Percentiles rank a stretch among this genome's conserved stretches.
Evolutionary conservation across 2,888 invertebrate species (phyloP).

Genomic region (Cryptophagus acutangulus): DNA sequence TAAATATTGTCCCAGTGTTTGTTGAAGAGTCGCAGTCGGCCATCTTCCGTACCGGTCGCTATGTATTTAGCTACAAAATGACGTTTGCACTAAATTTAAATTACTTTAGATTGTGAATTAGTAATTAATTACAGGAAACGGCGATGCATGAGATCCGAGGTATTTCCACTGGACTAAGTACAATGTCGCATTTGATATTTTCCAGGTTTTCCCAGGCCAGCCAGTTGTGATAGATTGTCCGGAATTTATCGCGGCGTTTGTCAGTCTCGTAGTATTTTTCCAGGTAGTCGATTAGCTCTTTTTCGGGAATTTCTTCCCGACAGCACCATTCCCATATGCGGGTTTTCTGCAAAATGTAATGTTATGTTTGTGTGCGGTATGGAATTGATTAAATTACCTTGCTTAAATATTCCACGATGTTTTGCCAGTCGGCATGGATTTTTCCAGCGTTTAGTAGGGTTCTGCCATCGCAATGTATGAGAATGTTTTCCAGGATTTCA

Average conservation of each 20-base stretch:
- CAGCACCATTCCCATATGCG: slow-evolving; percentile 44
- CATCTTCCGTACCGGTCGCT: slow-evolving; percentile 44
- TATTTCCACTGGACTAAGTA: slow-evolving; percentile 37
- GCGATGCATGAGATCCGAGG: slow-evolving; percentile 42
- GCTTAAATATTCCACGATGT: slow-evolving; percentile 39
- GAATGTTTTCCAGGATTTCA: slow-evolving; percentile 43
- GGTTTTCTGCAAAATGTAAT: slow-evolving; percentile 38
- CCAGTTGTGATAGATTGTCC: slow-evolving; percentile 45
- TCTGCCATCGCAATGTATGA: slow-evolving; percentile 42
- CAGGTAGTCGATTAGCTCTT: slow-evolving; percentile 40
- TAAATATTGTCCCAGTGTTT: slow-evolving; percentile 37
- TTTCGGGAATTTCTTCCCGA: slow-evolving; percentile 40
- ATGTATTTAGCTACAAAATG: slow-evolving; percentile 34
- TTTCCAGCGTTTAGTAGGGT: slow-evolving; percentile 39
- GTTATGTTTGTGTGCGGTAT: too few relatives aligned
- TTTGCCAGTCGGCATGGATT: slow-evolving; percentile 34
- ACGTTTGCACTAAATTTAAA: slow-evolving; percentile 1
- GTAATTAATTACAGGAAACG: slow-evolving; percentile 37
- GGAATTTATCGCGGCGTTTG: slow-evolving; percentile 40
- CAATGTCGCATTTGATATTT: slow-evolving; percentile 37
- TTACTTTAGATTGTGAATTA: background rate
- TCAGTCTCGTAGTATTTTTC: slow-evolving; percentile 35
- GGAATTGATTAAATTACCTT: too few relatives aligned
- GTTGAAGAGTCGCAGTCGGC: slow-evolving; percentile 39
- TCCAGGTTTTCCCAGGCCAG: slow-evolving; percentile 39